phyloP scores from a whole-genome alignment of 2,113 vertebrate species.

The Coregonus clupeaformis region DNA sequence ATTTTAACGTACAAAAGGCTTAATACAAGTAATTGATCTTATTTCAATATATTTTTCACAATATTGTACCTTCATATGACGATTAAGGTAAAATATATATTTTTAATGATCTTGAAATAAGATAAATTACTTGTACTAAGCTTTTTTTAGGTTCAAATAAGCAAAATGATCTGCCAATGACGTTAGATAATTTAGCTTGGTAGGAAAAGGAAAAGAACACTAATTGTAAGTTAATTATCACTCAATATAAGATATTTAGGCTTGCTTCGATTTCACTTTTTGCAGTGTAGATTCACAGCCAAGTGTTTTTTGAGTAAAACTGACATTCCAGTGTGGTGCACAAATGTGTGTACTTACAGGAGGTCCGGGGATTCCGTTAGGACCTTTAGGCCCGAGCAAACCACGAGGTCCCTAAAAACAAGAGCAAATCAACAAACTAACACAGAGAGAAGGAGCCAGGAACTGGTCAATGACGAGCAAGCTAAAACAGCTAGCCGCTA shows the following conservation, averaged over 20 bases:
- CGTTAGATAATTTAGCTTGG: too few relatives aligned
- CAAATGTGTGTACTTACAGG: constrained; percentile 77
- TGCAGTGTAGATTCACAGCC: background rate
- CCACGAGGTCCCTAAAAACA: constrained; percentile 86
- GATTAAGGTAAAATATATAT: too few relatives aligned
- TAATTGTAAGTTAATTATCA: too few relatives aligned
- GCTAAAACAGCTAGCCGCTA: background rate
- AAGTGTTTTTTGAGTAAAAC: background rate
- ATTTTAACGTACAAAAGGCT: too few relatives aligned
- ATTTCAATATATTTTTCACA: too few relatives aligned
- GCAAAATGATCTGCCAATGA: too few relatives aligned
- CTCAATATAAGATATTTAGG: too few relatives aligned
- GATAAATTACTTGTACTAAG: background rate
- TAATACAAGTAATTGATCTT: too few relatives aligned
- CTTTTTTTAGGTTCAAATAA: too few relatives aligned
- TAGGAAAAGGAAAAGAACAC: too few relatives aligned
- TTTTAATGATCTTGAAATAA: background rate
- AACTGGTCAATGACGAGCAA: background rate
- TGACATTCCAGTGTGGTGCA: background rate
- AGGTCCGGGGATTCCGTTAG: constrained; percentile 85
- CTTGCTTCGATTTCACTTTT: too few relatives aligned
- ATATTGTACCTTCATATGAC: too few relatives aligned
- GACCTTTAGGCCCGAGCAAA: constrained; percentile 92
- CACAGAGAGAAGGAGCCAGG: background rate
- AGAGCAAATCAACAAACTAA: constrained; percentile 2